A percentile compares a stretch with the other conserved stretches of the same genome.
phyloP scores from a whole-genome alignment of 1,140 invertebrate species.

The Papilio dardanus region DNA sequence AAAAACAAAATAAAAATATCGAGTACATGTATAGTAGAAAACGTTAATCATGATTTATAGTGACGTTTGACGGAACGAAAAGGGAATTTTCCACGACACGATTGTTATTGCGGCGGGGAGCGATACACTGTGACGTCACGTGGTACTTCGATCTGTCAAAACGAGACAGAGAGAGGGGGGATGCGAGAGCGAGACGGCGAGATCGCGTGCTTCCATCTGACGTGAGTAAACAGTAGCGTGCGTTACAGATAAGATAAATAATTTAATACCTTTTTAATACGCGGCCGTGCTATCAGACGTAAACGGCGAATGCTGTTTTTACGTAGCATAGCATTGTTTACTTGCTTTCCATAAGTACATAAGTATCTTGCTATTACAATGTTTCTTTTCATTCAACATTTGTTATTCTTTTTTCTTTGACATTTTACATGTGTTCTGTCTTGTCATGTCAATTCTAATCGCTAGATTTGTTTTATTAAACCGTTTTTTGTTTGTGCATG shows the following conservation, averaged over 20 bases:
- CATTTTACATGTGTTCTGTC: neutral
- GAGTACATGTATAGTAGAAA: conserved; percentile 22
- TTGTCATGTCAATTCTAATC: neutral
- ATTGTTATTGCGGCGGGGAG: conserved; percentile 41
- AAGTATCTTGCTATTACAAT: neutral
- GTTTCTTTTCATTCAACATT: conserved; percentile 22
- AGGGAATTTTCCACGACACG: conserved; percentile 34
- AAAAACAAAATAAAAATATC: conserved; percentile 19
- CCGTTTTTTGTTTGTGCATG: neutral
- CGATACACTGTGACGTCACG: conserved; percentile 53
- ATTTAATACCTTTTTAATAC: conserved; percentile 31
- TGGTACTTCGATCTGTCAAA: conserved; percentile 65
- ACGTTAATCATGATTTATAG: conserved; percentile 38
- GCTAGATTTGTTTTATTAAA: neutral
- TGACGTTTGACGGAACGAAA: conserved; percentile 33
- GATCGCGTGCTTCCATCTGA: conserved; percentile 50
- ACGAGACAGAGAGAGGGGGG: conserved; percentile 57
- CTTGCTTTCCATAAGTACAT: conserved; percentile 7
- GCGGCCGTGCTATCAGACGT: conserved; percentile 14
- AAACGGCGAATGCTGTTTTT: conserved; percentile 26
- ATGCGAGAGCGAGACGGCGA: conserved; percentile 44
- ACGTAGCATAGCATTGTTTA: conserved; percentile 15
- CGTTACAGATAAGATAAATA: conserved; percentile 39
- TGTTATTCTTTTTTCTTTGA: neutral
- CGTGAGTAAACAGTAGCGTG: conserved; percentile 56